Base-by-base conservation (phyloP, 2,888 invertebrate species). In the Chymomyza fuscimana region DNA sequence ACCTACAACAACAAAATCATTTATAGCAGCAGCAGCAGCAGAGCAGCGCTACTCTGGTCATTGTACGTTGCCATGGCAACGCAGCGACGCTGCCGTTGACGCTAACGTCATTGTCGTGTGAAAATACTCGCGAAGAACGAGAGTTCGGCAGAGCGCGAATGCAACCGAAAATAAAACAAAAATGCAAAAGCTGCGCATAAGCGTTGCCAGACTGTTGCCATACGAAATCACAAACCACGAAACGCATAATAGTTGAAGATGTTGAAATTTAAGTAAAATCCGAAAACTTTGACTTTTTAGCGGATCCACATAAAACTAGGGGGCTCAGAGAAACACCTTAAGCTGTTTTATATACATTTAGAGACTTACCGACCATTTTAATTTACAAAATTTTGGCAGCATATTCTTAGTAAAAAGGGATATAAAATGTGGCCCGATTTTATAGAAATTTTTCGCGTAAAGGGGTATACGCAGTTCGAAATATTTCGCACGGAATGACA, bases 61-160 rank as follows among this genome's bases (percentile, higher is more conserved):
- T 84, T 87, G 87, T 72, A 88, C 82, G 86, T 86, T 84, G 77
- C 77, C 72, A 88, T 86, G 85, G 59, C 85, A 78, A 86, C 85
- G 65, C 72, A 65, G 51, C 76, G 72, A 61, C 58, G 36, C 61
- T 9, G 61, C 56, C 58, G 59, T 40, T 25, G 22, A 12, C n/a
- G 63, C 58, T 40, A 25, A 25, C 25, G 25, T 25, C 25, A 4
- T 3, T 25, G 64, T 59, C 32, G 7, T 7, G n/a, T 16, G 36
- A n/a, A 61, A n/a, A 51, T 16, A 22, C 12, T 25, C 69, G 65
- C 71, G 32, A 61, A 29, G 36, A 3, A 36, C 36, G 46, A 61
- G 67, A 59, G 70, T 83, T 74, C 82, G 88, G 88, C 88, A 75
- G 88, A 86, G 86, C 79, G 79, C 74, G 54, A 67, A 67, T 79